phyloP scores from a whole-genome alignment of 2,888 invertebrate genomes.

The Tridacna gigas region DNA sequence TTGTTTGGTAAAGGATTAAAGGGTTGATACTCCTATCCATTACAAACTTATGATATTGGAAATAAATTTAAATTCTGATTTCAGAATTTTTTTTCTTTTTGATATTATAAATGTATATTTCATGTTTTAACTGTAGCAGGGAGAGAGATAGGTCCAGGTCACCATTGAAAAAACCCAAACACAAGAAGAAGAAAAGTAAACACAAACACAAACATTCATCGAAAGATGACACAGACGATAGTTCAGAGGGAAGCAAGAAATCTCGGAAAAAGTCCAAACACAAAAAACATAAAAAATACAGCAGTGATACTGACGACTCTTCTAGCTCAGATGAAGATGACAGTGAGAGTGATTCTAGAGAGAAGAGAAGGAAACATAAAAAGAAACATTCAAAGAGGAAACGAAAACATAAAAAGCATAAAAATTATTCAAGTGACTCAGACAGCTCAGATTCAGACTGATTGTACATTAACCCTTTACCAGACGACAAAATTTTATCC shows the following conservation, averaged over 20 bases:
- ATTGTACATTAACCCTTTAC: not conserved
- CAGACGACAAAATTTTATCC: not conserved
- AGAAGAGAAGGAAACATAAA: constrained; percentile 45
- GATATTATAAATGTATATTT: too few relatives aligned
- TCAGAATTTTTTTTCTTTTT: too few relatives aligned
- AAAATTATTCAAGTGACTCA: constrained; percentile 14
- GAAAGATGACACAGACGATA: constrained; percentile 4
- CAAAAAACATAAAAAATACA: constrained; percentile 9
- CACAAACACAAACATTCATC: constrained; percentile 31
- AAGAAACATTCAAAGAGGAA: constrained; percentile 47
- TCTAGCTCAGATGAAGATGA: constrained; percentile 32
- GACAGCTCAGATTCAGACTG: not conserved
- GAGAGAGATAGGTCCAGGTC: constrained; percentile 68
- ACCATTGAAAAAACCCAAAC: constrained; percentile 62
- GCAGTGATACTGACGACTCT: constrained; percentile 23
- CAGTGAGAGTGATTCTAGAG: constrained; percentile 42
- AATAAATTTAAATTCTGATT: too few relatives aligned
- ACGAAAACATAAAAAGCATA: constrained; percentile 40
- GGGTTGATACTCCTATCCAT: too few relatives aligned
- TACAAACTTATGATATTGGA: too few relatives aligned
- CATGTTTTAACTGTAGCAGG: constrained; percentile 15
- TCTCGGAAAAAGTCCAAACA: constrained; percentile 8
- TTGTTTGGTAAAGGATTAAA: too few relatives aligned
- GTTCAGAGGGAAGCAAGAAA: constrained; percentile 5
- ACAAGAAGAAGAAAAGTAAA: constrained; percentile 63